A percentile compares a stretch with the other conserved stretches of the same genome.
Conservation (phyloP, 1,140 invertebrate species). For the Cydia amplana region DNA sequence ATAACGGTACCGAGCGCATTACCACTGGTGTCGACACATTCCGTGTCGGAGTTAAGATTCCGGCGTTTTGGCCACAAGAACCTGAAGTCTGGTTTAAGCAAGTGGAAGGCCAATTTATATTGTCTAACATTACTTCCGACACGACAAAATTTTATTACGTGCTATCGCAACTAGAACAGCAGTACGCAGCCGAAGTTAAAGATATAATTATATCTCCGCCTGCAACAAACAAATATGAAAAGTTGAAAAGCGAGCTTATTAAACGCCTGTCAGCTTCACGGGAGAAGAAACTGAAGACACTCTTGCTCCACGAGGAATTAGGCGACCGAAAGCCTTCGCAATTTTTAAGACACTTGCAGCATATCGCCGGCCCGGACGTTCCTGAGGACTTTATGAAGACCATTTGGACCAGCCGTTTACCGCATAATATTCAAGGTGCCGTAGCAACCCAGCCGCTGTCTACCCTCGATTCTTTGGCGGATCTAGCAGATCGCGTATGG, state of each 20-base stretch:
- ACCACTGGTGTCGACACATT: background rate
- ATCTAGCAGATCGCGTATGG: no score
- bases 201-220: constrained; percentile 20
- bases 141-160: constrained; percentile 29
- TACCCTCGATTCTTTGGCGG: no score
- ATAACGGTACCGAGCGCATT: no score
- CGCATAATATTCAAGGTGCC: no score
- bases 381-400: no score
- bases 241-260: constrained; percentile 19
- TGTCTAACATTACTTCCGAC: background rate
- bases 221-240: constrained; percentile 25
- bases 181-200: constrained; percentile 14
- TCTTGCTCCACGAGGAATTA: no score
- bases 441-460: no score
- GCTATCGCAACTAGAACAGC: background rate
- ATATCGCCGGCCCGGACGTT: no score
- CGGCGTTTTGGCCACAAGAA: constrained; percentile 31
- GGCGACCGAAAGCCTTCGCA: no score
- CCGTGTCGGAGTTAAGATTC: background rate
- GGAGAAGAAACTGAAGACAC: background rate
- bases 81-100: constrained; percentile 25
- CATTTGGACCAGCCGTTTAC: no score
- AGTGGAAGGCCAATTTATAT: constrained; percentile 16
- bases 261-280: background rate
- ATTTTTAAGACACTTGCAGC: no score